Percentiles rank a stretch among this genome's conserved stretches.
Evolutionary conservation across 2,888 invertebrate species (phyloP).

Genomic region (Morpho helenor): DNA sequence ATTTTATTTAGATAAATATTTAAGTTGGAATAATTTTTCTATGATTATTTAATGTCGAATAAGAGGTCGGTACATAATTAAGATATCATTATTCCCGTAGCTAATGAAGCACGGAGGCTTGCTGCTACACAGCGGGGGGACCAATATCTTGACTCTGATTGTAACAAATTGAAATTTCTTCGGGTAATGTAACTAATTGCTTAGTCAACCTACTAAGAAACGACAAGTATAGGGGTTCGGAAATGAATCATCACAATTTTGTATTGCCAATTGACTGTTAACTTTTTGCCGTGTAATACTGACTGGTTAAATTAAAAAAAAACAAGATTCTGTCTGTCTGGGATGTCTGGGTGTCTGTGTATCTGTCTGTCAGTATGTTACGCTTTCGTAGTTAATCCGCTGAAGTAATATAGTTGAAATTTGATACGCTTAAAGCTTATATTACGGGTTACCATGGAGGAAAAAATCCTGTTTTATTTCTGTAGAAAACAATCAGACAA

Average conservation of each 20-base stretch:
- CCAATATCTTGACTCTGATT: conserved; percentile 57
- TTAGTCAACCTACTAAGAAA: conserved; percentile 38
- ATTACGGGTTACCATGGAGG: too few species aligned
- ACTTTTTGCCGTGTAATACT: neutral
- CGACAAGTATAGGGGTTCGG: conserved; percentile 50
- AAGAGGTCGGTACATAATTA: conserved; percentile 56
- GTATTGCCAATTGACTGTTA: conserved; percentile 8
- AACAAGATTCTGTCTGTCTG: too few species aligned
- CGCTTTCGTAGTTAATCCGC: too few species aligned
- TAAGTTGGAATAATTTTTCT: too few species aligned
- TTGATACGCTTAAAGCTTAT: neutral
- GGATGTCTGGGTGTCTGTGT: too few species aligned
- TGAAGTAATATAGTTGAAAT: neutral
- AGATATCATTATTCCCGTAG: conserved; percentile 67
- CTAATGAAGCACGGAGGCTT: conserved; percentile 54
- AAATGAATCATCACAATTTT: conserved; percentile 47
- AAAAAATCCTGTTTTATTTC: too few species aligned
- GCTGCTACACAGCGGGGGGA: conserved; percentile 40
- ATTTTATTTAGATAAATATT: too few species aligned
- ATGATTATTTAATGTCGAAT: conserved; percentile 47
- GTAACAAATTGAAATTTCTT: conserved; percentile 70
- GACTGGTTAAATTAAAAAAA: neutral
- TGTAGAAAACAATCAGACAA: too few species aligned
- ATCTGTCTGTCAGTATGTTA: too few species aligned
- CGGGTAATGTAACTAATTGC: conserved; percentile 50